Conservation (phyloP, 23 tunicate species). For the Phallusia fumigata region DNA sequence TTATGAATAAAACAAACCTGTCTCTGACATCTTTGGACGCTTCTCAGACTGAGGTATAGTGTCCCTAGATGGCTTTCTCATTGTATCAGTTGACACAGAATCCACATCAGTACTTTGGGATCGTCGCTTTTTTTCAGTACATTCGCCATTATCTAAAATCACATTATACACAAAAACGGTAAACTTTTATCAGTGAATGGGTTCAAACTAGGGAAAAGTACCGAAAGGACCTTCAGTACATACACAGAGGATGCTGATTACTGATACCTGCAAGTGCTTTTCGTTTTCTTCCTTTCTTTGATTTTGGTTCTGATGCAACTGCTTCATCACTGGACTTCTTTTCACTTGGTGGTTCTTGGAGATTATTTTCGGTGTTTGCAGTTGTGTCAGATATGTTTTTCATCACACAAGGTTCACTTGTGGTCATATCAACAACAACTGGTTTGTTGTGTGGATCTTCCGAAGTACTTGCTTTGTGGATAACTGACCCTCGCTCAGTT, state of each 20-base stretch:
- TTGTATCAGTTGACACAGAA: neutral
- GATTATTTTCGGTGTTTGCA: too few species aligned
- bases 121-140: neutral
- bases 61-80: neutral
- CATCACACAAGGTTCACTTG: neutral
- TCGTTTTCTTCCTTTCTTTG: conserved; percentile 34
- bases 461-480: too few species aligned
- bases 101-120: neutral
- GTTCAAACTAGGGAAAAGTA: neutral
- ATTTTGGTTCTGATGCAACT: conserved; percentile 15
- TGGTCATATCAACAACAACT: neutral
- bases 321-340: too few species aligned
- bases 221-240: neutral
- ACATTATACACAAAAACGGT: neutral
- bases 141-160: neutral
- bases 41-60: conserved; percentile 26
- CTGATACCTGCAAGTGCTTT: conserved; percentile 13
- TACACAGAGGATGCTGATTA: neutral
- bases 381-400: too few species aligned
- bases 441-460: too few species aligned
- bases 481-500: too few species aligned
- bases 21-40: conserved; percentile 47
- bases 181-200: too few species aligned
- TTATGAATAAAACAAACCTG: conserved; percentile 22
- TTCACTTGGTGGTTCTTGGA: too few species aligned